Evolutionary conservation across 1,140 invertebrate species (phyloP).

Genomic region (Hyposmocoma kahamanoa): DNA sequence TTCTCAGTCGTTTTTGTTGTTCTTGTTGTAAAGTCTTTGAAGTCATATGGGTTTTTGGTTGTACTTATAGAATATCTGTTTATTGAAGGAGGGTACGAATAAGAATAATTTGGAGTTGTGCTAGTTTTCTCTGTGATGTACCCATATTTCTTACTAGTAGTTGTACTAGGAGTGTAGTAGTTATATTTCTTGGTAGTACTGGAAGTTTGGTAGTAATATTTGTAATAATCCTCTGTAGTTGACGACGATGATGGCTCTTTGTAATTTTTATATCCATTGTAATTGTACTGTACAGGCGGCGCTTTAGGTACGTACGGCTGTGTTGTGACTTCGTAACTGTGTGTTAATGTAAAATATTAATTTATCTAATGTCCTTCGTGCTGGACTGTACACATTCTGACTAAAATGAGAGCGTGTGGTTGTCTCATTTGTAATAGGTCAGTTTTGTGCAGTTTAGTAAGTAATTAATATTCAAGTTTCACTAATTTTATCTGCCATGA

Average conservation of each 20-base stretch:
- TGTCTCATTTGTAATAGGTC: slow-evolving; percentile 28
- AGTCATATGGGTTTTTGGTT: slow-evolving; percentile 73
- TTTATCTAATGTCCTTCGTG: slow-evolving; percentile 32
- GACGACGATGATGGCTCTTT: slow-evolving; percentile 22
- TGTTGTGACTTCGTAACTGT: slow-evolving; percentile 62
- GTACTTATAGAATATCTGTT: slow-evolving; percentile 64
- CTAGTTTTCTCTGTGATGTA: background rate
- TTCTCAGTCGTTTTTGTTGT: slow-evolving; percentile 35
- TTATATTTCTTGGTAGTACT: slow-evolving; percentile 40
- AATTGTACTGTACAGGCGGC: slow-evolving; percentile 28
- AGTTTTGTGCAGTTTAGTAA: slow-evolving; percentile 23
- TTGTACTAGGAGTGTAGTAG: slow-evolving; percentile 25
- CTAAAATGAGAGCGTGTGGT: slow-evolving; percentile 28
- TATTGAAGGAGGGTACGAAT: slow-evolving; percentile 42
- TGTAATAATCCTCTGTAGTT: slow-evolving; percentile 31
- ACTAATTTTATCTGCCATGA: too few relatives aligned
- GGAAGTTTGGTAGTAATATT: slow-evolving; percentile 3
- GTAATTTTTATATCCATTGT: slow-evolving; percentile 31
- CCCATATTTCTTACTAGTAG: slow-evolving; percentile 14
- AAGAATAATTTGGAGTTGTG: slow-evolving; percentile 28
- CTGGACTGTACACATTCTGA: slow-evolving; percentile 34
- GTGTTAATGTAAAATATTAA: slow-evolving; percentile 40
- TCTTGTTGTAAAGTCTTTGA: slow-evolving; percentile 67
- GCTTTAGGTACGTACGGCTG: slow-evolving; percentile 55
- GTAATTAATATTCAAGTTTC: slow-evolving; percentile 1